Base-by-base conservation (phyloP, 2,113 vertebrate genomes). In the Vicugna pacos region DNA sequence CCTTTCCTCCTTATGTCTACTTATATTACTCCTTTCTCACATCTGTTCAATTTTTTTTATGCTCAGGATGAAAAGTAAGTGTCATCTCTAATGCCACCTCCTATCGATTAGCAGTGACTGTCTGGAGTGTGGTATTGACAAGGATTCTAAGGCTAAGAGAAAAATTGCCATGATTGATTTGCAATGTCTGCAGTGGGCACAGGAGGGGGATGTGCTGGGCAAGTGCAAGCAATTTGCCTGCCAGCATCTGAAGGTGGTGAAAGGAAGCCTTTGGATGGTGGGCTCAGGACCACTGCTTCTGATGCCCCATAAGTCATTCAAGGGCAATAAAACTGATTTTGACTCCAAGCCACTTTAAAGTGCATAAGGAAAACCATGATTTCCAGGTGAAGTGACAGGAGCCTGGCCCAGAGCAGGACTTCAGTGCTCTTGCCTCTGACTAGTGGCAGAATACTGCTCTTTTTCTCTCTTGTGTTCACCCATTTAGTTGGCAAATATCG, bases 161-260 rank as follows among this genome's bases (percentile, higher is more conserved):
- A 84, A 92, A 94, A 94, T 82, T 54, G 70, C 76, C 26, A 42
- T 65, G 70, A 93, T 65, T 94, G 85, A 94, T 97, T 91, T 85
- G 52, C 62, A 84, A 89, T 77, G 72, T 91, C 84, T 95, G 38
- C 79, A 3, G 0, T 19, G 20, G 64, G 64, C 60, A 73, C 10
- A 2, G 54, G 65, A 92, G 20, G 56, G 67, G 64, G 20, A 62
- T 60, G 24, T 60, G 9, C n/a, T 67, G 54, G 6, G 35, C 30
- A 67, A 87, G 20, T 30, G 13, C 28, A 80, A 92, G 76, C 70
- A 52, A 56, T 42, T 16, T 79, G 79, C 67, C 80, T 81, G 38
- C 28, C 22, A 83, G 54, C 4, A 58, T 93, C 94, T 72, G 84
- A 79, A 94, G 77, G 11, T 85, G 48, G 48, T 64, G 1, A 89